Evolutionary conservation across 2,113 vertebrate species (phyloP).

Genomic region (cattle (Bos taurus)): ARS-UCD2.0 NC_037330.1:116168001-116168500

Average conservation of each 20-base stretch:
- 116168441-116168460: fast-evolving
- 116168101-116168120: not conserved
- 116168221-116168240: not conserved
- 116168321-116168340: fast-evolving
- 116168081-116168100: not conserved
- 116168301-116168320: not conserved
- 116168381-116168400: fast-evolving
- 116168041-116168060: not conserved
- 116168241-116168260: not conserved
- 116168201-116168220: not conserved
- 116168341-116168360: not conserved
- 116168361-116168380: not conserved
- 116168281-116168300: not conserved
- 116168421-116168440: not conserved
- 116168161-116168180: fast-evolving
- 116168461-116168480: not conserved
- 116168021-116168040: not conserved
- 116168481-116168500: not conserved
- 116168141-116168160: not conserved
- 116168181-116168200: not conserved
- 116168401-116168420: not conserved
- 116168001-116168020: not conserved
- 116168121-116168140: not conserved
- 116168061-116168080: not conserved
- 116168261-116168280: not conserved